phyloP scores from a whole-genome alignment of 2,113 vertebrate species.

The Enhydra lutris region DNA sequence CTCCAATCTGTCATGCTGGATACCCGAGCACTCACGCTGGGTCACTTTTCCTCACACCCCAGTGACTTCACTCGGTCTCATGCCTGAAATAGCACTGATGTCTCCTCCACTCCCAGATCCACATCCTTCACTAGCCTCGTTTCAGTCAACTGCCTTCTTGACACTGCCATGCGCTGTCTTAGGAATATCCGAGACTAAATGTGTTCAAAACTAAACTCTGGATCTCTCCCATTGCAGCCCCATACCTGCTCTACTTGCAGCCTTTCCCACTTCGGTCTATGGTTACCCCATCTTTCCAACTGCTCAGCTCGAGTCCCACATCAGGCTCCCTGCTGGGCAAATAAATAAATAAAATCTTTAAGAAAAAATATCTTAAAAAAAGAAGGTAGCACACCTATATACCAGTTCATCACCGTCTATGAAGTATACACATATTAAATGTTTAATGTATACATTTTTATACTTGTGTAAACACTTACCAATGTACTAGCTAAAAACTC shows the following conservation, averaged over 20 bases:
- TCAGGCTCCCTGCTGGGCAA: too few relatives aligned
- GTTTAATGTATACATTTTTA: not conserved
- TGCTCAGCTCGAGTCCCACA: not conserved
- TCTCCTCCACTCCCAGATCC: not conserved
- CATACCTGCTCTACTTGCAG: not conserved
- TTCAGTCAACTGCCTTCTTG: not conserved
- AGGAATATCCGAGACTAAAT: not conserved
- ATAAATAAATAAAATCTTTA: too few relatives aligned
- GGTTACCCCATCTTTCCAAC: not conserved
- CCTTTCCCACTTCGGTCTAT: not conserved
- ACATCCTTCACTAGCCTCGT: not conserved
- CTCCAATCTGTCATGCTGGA: not conserved
- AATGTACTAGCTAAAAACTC: not conserved
- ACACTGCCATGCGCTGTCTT: not conserved
- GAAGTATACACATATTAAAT: not conserved
- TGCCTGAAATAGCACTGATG: fast-evolving
- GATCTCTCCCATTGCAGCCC: not conserved
- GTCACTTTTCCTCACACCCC: not conserved
- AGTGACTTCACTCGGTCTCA: not conserved
- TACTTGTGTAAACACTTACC: not conserved
- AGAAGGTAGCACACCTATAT: not conserved
- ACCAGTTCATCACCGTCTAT: not conserved
- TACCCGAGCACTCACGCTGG: not conserved
- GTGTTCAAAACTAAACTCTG: not conserved
- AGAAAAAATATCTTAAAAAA: not conserved